Evolutionary conservation across 2,888 invertebrate species (phyloP).

Genomic region (Tetropium fuscum): DNA sequence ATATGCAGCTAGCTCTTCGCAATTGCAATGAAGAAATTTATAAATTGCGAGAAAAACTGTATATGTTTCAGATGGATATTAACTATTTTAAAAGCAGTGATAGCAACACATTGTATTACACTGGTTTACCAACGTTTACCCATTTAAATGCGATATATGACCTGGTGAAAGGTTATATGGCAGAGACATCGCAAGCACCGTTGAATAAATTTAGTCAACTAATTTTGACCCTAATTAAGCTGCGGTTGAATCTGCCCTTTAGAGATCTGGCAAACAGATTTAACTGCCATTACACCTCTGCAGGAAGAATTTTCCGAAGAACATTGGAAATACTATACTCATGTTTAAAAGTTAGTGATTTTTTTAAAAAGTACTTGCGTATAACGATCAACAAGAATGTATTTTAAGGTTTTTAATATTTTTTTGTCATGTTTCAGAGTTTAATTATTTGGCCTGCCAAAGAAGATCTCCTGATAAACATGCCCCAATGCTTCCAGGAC

Average conservation of each 20-base stretch:
- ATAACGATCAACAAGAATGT: too few species aligned
- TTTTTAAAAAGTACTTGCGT: too few species aligned
- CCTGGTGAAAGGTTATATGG: conserved; percentile 1
- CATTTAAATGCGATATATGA: conserved; percentile 5
- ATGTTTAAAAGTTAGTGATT: too few species aligned
- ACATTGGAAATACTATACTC: too few species aligned
- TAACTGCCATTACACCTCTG: conserved; percentile 8
- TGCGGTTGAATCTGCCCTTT: conserved; percentile 10
- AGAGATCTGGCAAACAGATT: conserved; percentile 5
- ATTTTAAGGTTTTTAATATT: too few species aligned
- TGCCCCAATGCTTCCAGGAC: conserved; percentile 17
- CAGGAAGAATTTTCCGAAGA: conserved; percentile 15
- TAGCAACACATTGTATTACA: conserved; percentile 13
- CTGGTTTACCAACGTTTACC: neutral
- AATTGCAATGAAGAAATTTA: conserved; percentile 1
- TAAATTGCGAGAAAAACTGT: conserved; percentile 12
- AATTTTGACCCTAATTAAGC: conserved; percentile 13
- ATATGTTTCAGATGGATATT: conserved; percentile 5
- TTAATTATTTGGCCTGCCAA: conserved; percentile 20
- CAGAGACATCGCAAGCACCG: neutral
- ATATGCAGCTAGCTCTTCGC: conserved; percentile 9
- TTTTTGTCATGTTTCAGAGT: neutral
- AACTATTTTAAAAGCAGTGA: conserved; percentile 8
- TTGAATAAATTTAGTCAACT: conserved; percentile 10
- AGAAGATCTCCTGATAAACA: conserved; percentile 18